Base-by-base conservation (phyloP, 2,888 invertebrate genomes). In the Teinopalpus imperialis region DNA sequence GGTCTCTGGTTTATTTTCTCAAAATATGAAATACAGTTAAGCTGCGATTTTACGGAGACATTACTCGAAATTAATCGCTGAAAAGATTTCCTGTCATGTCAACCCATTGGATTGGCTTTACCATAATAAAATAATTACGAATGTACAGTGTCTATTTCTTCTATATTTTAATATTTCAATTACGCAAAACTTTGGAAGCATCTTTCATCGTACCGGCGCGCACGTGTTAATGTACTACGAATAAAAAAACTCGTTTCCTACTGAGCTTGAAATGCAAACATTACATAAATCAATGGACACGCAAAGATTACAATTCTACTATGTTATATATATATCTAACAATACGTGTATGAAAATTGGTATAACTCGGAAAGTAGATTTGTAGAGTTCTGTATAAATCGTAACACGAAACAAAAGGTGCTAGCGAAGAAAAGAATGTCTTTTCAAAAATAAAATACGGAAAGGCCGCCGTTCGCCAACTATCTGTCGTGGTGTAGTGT, bases 361-460 rank as follows among this genome's bases (percentile, higher is more conserved):
- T 16, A 41, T 20, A 12, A 8, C 26, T 2, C 20, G 27, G 20
- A 34, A 18, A 8, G 29, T 13, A 8, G 39, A 29, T 37, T 23
- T 7, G 20, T 8, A 6, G 3, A 10, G 7, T 10, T 12, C 32
- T 7, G 14, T 10, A 26, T 16, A 3, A 31, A 14, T 8, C 6
- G 16, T 8, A 32, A 42, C 59, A 52, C 57, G 74, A 71, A 74
- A 83, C 83, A 83, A 83, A 81, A 79, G 81, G 75, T 72, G 70
- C 53, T 59, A 55, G 57, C 44, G 49, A 54, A 66, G 54, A 63
- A 62, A 69, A 71, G 66, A 73, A 68, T 73, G 60, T 67, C 71
- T 77, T 73, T 73, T 77, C 66, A 69, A 81, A 86, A 85, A 85
- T 83, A 86, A 81, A 77, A 73, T 74, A 73, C 75, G 68, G 66